Base-by-base conservation (phyloP, 2,113 vertebrate species). In the Cavia porcellus region DNA sequence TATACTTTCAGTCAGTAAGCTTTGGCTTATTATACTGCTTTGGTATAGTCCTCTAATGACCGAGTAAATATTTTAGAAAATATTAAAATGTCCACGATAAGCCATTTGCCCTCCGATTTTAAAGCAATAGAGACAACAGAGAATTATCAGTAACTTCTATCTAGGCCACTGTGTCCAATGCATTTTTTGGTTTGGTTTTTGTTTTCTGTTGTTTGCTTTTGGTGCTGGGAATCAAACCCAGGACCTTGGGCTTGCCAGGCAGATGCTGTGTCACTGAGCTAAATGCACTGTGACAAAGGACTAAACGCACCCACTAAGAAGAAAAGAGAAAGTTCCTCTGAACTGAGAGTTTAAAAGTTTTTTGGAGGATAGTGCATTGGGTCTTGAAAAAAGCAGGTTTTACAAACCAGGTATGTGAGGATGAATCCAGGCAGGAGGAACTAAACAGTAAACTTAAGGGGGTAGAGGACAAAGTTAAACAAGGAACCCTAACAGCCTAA, bases 1-100 rank as follows among this genome's bases (percentile, higher is more conserved):
- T 95, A 82, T 75, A 94, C 55, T 96, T 95, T 50, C 90, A 77
- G 38, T 68, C 47, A 86, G 74, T 57, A 90, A 92, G 68, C 38
- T 66, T 10, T 93, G 74, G 52, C 47, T 66, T 82, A n/a, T 47
- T 92, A 72, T 38, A 82, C 68, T 83, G 22, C 17, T 30, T 94
- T 92, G 45, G 80, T 81, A 47, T 19, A 70, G 15, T 15, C 42
- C 35, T 80, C 38, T 59, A 42, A 66, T 82, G 24, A 84, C 30
- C 25, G 7, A 87, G 25, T 35, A 55, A 92, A 94, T 81, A 3
- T 85, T 92, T 66, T 19, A 80, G 42, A 62, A 92, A 86, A 64
- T 57, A 68, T 38, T 64, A 75, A 57, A 11, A 38, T 64, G 3
- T n/a, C 68, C 35, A 20, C 52, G 30, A 42, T 42, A 91, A 86